phyloP scores from a whole-genome alignment of 2,113 vertebrate genomes.

The Triplophysa siluroides region DNA sequence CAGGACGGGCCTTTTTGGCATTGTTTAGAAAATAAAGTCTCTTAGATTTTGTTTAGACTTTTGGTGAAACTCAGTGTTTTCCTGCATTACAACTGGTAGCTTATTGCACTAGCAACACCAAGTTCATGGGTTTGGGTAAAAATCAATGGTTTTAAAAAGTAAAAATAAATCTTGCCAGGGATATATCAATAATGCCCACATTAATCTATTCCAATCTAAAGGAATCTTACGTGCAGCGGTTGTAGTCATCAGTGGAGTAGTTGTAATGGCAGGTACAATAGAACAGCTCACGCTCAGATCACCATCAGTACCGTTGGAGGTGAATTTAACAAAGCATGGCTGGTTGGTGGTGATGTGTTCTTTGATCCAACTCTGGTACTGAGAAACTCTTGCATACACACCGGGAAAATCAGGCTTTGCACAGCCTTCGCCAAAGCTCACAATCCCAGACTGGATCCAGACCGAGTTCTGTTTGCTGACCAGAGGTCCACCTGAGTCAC shows the following conservation, averaged over 20 bases:
- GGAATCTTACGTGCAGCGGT: slow-evolving; percentile 17
- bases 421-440: slow-evolving; percentile 79
- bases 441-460: slow-evolving; percentile 65
- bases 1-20: background rate
- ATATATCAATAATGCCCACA: background rate
- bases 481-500: slow-evolving; percentile 79
- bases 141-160: background rate
- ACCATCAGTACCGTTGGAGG: slow-evolving; percentile 54
- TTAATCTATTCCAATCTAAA: background rate
- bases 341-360: slow-evolving; percentile 24
- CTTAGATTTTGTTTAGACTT: background rate
- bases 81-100: too few relatives aligned
- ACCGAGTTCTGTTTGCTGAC: slow-evolving; percentile 33
- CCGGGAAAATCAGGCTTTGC: slow-evolving; percentile 45
- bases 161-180: background rate
- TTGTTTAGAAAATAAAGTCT: background rate
- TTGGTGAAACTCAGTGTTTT: too few relatives aligned
- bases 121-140: background rate
- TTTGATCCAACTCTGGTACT: slow-evolving; percentile 44
- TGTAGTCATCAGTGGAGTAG: background rate
- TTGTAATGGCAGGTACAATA: background rate
- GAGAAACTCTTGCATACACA: slow-evolving; percentile 47
- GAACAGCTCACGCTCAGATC: slow-evolving; percentile 52
- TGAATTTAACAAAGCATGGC: slow-evolving; percentile 54
- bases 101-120: background rate